These are phyloP conservation scores for Unio pictorum DNA, from an alignment of 2,888 invertebrate species.

Conservation along the genomic window DNA sequence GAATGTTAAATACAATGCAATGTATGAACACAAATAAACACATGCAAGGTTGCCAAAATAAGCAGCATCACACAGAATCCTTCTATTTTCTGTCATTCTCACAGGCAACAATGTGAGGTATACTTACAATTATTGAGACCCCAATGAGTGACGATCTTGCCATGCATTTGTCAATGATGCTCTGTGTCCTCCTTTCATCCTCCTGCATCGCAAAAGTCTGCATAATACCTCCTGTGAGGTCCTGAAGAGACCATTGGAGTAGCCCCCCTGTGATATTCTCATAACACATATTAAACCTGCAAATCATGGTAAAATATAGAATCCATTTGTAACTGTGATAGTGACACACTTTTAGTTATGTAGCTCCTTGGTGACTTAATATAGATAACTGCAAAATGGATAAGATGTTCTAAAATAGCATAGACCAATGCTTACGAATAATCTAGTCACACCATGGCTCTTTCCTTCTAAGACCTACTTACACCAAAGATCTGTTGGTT, in stretches of 20 bases:
- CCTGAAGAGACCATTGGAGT: constrained; percentile 98
- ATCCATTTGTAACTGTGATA: background rate
- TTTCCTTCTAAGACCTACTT: too few species aligned
- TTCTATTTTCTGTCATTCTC: too few species aligned
- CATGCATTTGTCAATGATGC: constrained; percentile 34
- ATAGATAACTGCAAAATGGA: background rate
- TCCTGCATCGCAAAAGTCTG: constrained; percentile 47
- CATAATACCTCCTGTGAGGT: constrained; percentile 82
- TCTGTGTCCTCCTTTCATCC: constrained; percentile 23
- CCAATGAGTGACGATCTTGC: constrained; percentile 27
- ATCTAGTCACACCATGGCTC: too few species aligned
- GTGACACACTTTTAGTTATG: background rate
- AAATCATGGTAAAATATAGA: constrained; percentile 9
- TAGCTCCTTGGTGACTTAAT: background rate
- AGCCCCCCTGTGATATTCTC: constrained; percentile 97
- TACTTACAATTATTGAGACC: constrained; percentile 34
- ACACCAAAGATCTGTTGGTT: too few species aligned
- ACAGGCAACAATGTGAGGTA: background rate
- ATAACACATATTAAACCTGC: constrained; percentile 93
- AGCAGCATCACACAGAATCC: too few species aligned
- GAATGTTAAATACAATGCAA: too few species aligned
- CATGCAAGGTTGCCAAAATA: too few species aligned
- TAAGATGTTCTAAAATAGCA: too few species aligned
- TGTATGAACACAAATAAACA: too few species aligned
- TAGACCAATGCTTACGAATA: too few species aligned